phyloP scores from a whole-genome alignment of 35 echinoderm and acorn worm species.

The Anneissia japonica region DNA sequence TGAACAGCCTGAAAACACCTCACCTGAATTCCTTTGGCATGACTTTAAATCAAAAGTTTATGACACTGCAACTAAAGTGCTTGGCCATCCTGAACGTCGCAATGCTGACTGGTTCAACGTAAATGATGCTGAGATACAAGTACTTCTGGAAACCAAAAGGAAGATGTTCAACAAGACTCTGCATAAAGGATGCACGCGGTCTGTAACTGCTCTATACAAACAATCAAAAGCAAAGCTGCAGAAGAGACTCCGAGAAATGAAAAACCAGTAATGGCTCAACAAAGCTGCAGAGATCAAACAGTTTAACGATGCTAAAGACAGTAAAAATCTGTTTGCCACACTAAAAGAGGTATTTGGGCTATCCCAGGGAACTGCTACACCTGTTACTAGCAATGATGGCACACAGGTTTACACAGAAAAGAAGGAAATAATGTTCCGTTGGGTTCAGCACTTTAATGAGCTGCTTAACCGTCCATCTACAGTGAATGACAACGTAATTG shows the following conservation, averaged over 20 bases:
- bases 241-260: background rate
- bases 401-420: background rate
- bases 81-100: background rate
- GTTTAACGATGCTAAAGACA: background rate
- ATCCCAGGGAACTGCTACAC: background rate
- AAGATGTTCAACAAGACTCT: background rate
- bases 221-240: too few species aligned
- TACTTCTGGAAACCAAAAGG: slow-evolving; percentile 18
- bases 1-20: too few species aligned
- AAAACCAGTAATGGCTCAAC: background rate
- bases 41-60: too few species aligned
- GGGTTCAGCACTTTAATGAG: background rate
- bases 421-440: background rate
- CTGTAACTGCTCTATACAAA: too few species aligned
- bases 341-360: background rate
- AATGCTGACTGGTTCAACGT: slow-evolving; percentile 27
- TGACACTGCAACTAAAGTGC: too few species aligned
- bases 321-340: background rate
- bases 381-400: background rate
- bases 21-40: too few species aligned
- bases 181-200: background rate
- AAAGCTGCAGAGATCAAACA: background rate
- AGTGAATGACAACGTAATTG: background rate
- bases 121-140: slow-evolving; percentile 38
- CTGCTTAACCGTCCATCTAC: background rate